Evolutionary conservation across 2,888 invertebrate genomes (phyloP).

Genomic region (Mesochorus sp.): DNA sequence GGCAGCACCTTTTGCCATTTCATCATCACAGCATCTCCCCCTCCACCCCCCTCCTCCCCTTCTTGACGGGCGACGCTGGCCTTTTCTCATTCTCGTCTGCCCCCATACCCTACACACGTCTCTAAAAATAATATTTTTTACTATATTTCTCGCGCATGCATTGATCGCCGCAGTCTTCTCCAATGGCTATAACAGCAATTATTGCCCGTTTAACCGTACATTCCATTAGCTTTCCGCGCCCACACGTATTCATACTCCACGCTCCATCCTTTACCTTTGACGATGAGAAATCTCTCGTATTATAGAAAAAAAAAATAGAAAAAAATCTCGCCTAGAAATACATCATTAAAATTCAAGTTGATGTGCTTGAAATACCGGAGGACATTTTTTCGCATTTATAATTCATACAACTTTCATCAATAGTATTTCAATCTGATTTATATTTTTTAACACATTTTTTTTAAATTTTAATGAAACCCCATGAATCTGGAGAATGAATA

Average conservation of each 20-base stretch:
- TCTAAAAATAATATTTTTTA: constrained; percentile 53
- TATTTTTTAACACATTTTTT: too few relatives aligned
- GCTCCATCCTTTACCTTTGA: not conserved
- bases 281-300: not conserved
- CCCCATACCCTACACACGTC: not conserved
- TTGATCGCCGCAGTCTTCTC: constrained; percentile 45
- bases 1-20: constrained; percentile 58
- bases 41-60: not conserved
- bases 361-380: too few relatives aligned
- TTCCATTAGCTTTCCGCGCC: constrained; percentile 40
- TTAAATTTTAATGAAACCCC: too few relatives aligned
- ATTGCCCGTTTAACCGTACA: constrained; percentile 53
- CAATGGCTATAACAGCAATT: constrained; percentile 38
- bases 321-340: not conserved
- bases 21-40: constrained; percentile 51
- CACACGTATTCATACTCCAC: constrained; percentile 9
- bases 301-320: not conserved
- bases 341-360: too few relatives aligned
- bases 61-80: constrained; percentile 17
- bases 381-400: too few relatives aligned
- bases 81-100: constrained; percentile 45
- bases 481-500: too few relatives aligned
- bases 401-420: too few relatives aligned
- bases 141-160: constrained; percentile 43
- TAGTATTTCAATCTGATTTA: too few relatives aligned